Percentiles rank a stretch among this genome's conserved stretches.
Evolutionary conservation across 2,113 vertebrate genomes (phyloP).

Genomic region (Melierax canorus): DNA sequence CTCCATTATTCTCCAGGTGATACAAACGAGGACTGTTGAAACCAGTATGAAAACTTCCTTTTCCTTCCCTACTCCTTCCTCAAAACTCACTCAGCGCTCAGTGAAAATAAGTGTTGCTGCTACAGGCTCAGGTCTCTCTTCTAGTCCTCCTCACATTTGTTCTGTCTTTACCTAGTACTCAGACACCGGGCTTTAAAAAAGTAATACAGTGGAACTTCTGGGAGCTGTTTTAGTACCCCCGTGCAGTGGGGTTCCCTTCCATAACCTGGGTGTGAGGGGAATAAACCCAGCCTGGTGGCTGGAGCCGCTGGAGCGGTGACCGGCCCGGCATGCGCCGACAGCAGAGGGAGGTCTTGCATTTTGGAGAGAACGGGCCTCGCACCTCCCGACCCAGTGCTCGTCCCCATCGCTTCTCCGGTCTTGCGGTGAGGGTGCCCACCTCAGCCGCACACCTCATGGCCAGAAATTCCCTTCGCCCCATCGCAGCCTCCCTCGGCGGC

Average conservation of each 20-base stretch:
- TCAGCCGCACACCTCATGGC: fast-evolving
- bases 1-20: not conserved
- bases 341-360: slow-evolving; percentile 49
- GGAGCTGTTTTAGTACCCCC: not conserved
- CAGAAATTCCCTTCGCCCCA: not conserved
- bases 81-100: not conserved
- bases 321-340: not conserved
- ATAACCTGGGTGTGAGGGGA: fast-evolving
- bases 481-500: not conserved
- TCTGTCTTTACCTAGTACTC: not conserved
- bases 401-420: not conserved
- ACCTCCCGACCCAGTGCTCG: fast-evolving
- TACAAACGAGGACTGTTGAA: not conserved
- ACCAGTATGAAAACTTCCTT: not conserved
- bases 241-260: fast-evolving
- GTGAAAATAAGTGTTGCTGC: fast-evolving
- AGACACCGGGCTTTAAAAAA: not conserved
- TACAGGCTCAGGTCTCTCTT: not conserved
- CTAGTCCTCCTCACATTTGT: not conserved
- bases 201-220: fast-evolving
- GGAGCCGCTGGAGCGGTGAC: not conserved
- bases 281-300: fast-evolving
- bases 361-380: not conserved
- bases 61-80: not conserved
- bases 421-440: fast-evolving